Base-by-base conservation (phyloP, 2,113 vertebrate genomes). In the Clarias batrachus region DNA sequence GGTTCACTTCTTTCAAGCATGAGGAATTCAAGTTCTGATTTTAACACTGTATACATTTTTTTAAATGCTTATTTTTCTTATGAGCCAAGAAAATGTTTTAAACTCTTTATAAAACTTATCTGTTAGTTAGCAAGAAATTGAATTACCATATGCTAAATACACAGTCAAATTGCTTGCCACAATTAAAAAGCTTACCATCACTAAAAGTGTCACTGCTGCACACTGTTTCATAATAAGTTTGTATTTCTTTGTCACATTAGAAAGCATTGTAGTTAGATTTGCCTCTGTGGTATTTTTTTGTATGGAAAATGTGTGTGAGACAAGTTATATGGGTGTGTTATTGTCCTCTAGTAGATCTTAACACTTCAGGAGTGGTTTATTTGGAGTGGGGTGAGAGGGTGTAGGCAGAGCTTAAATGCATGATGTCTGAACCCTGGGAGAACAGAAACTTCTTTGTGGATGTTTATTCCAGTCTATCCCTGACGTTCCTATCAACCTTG, bases 381-480 rank as follows among this genome's bases (percentile, higher is more conserved):
- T 41, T 71, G 66, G 87, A 86, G 63, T 86, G 85, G 84, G 79
- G 81, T 30, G 4, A 59, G 85, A 77, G 68, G 74, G 27, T 54
- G 76, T 60, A 80, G 84, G 81, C 81, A 81, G 85, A 63, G 83
- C 30, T 81, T 66, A 84, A 83, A 87, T 81, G 56, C 84, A 82
- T 94, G 92, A 93, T 92, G 91, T 83, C 90, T 91, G 90, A 91
- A 91, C 88, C 88, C 81, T 89, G 88, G 91, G 88, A 89, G 92
- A 91, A 95, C 94, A 95, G 91, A 92, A 89, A 92, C 88, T 88
- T 92, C 94, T 94, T 95, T 95, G 95, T 95, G 85, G 79, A 78
- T 65, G 81, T 86, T 88, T 23, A 3, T 33, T 37, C 33, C 10
- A 30, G 78, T 78, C 76, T 65, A 9, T 56, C 23, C 41, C 48